Percentiles rank a stretch among this genome's conserved stretches.
Evolutionary conservation across 2,797 vertebrate species (phyloP).

Genomic region (Aulostomus chinensis): DNA sequence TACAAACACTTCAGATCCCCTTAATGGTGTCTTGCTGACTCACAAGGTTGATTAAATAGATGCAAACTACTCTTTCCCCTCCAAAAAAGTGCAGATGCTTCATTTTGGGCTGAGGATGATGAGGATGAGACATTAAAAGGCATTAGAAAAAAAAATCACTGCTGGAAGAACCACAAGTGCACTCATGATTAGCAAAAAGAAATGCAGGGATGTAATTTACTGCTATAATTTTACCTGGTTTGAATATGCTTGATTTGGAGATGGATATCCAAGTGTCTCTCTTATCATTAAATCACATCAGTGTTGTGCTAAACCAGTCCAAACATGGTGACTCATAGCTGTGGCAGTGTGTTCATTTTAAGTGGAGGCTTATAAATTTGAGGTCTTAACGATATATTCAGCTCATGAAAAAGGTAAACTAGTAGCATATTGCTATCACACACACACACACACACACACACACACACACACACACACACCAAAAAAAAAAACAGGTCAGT

Average conservation of each 20-base stretch:
- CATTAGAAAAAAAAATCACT: slow-evolving; percentile 34
- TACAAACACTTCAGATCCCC: slow-evolving; percentile 7
- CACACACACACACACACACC: no score
- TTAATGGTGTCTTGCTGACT: slow-evolving; percentile 1
- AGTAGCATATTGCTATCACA: no score
- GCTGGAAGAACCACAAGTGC: slow-evolving; percentile 37
- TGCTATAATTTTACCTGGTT: slow-evolving; percentile 48
- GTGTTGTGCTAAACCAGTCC: slow-evolving; percentile 31
- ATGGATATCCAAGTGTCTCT: slow-evolving; percentile 53
- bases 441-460: no score
- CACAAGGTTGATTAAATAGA: slow-evolving; percentile 57
- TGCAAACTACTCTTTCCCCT: slow-evolving; percentile 37
- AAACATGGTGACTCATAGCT: slow-evolving; percentile 21
- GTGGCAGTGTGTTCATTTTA: not conserved
- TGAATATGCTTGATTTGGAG: slow-evolving; percentile 63
- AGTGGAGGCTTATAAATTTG: slow-evolving; percentile 7
- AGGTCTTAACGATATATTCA: slow-evolving; percentile 8
- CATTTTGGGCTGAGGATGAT: slow-evolving; percentile 42
- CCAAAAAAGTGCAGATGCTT: slow-evolving; percentile 53
- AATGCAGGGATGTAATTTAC: slow-evolving; percentile 46
- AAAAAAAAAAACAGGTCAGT: no score
- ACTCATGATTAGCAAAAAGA: slow-evolving; percentile 43
- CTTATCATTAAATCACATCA: slow-evolving; percentile 52
- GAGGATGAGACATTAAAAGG: slow-evolving; percentile 55
- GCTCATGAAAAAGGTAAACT: not conserved